These are phyloP conservation scores for Stenurella melanura DNA, from an alignment of 2,888 invertebrate genomes.

Conservation along the genomic window DNA sequence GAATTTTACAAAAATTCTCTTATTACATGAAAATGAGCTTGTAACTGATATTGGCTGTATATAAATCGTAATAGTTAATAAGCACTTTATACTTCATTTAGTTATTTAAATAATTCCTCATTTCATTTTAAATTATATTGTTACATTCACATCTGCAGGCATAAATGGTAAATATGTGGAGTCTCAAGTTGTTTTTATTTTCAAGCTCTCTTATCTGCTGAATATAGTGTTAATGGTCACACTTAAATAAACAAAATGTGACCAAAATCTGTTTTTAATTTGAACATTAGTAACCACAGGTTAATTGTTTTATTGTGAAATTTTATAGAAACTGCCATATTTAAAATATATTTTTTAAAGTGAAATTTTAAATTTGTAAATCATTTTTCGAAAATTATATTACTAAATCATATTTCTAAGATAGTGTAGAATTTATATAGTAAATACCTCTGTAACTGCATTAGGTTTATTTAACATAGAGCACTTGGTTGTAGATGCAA, in stretches of 20 bases:
- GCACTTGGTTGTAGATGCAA: constrained; percentile 37
- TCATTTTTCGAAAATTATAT: constrained; percentile 27
- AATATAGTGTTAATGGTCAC: constrained; percentile 26
- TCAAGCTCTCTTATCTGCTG: constrained; percentile 57
- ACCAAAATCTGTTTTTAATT: constrained; percentile 32
- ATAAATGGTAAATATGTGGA: constrained; percentile 37
- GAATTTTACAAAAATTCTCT: neutral
- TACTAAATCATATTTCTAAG: constrained; percentile 5
- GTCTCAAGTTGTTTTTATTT: constrained; percentile 39
- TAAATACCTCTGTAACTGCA: constrained; percentile 29
- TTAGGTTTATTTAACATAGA: constrained; percentile 27
- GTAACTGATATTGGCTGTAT: constrained; percentile 42
- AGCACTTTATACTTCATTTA: constrained; percentile 30
- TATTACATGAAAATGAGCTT: constrained; percentile 5
- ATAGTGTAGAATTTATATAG: constrained; percentile 22
- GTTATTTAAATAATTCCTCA: constrained; percentile 40
- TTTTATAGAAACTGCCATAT: constrained; percentile 41
- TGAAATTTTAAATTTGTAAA: constrained; percentile 44
- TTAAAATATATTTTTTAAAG: constrained; percentile 41
- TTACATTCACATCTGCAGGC: constrained; percentile 46
- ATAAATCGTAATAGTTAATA: constrained; percentile 25
- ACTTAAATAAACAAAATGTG: constrained; percentile 31
- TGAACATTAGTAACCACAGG: constrained; percentile 9
- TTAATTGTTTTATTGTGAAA: constrained; percentile 27
- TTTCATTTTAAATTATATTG: constrained; percentile 51